Evolutionary conservation across 2,888 invertebrate genomes (phyloP).

Genomic region (Platycheirus rosarum): DNA sequence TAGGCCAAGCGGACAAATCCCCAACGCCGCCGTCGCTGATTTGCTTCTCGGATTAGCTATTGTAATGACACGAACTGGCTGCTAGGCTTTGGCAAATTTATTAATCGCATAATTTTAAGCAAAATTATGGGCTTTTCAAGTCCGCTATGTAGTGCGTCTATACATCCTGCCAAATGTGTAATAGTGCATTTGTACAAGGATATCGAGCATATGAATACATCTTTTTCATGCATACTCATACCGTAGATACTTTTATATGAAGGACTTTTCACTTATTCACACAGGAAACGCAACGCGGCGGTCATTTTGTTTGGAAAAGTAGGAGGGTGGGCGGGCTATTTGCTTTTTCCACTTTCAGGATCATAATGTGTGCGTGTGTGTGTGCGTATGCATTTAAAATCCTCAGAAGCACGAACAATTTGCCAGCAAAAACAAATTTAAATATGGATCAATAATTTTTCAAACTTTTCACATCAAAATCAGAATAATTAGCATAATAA

Average conservation of each 20-base stretch:
- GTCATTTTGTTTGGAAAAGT: conserved; percentile 21
- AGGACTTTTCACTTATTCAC: conserved; percentile 33
- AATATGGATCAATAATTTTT: background rate
- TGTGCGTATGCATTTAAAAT: background rate
- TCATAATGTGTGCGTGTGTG: background rate
- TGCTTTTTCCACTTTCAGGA: background rate
- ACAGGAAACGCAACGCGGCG: conserved; percentile 19
- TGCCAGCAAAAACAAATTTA: background rate
- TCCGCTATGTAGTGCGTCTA: background rate
- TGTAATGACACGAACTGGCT: conserved; percentile 40
- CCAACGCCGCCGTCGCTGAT: conserved; percentile 19
- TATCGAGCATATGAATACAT: conserved; percentile 34
- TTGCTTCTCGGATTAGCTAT: conserved; percentile 47
- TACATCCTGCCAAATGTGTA: background rate
- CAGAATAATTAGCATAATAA: background rate
- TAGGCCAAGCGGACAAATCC: conserved; percentile 22
- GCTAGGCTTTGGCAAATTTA: conserved; percentile 50
- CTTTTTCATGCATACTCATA: background rate
- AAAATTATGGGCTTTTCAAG: conserved; percentile 19
- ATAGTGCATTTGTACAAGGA: conserved; percentile 5
- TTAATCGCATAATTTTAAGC: conserved; percentile 50
- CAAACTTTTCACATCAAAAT: background rate
- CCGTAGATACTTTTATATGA: conserved; percentile 12
- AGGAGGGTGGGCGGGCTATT: too few relatives aligned
- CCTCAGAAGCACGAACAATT: background rate